Evolutionary conservation across 1,140 invertebrate genomes (phyloP).

Genomic region (Pemphigus obesinymphae): DNA sequence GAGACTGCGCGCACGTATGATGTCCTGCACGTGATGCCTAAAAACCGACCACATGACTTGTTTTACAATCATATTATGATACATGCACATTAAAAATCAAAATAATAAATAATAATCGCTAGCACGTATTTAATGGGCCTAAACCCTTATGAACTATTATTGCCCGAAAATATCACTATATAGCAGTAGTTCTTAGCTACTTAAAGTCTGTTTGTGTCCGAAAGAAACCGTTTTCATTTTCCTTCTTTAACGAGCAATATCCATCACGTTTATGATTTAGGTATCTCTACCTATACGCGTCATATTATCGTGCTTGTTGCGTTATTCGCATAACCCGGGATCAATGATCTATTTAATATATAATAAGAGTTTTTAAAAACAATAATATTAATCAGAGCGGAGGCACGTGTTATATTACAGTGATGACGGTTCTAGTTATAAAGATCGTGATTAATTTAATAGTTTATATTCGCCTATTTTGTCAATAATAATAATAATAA

Average conservation of each 20-base stretch:
- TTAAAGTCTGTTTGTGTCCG: no score
- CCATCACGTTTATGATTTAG: not conserved
- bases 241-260: not conserved
- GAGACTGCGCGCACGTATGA: not conserved
- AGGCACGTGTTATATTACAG: not conserved
- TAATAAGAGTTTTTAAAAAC: not conserved
- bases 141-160: not conserved
- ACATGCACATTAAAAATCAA: not conserved
- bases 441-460: no score
- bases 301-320: not conserved
- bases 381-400: no score
- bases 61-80: not conserved
- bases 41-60: constrained; percentile 11
- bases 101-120: not conserved
- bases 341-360: not conserved
- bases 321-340: not conserved
- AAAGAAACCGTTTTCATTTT: no score
- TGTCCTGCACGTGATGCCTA: constrained; percentile 6
- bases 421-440: no score
- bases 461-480: no score
- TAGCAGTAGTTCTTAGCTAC: no score
- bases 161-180: not conserved
- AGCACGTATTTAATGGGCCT: not conserved
- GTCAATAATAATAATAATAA: no score
- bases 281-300: no score